Base-by-base conservation (phyloP, 2,113 vertebrate genomes). In the Chinchilla lanigera region DNA sequence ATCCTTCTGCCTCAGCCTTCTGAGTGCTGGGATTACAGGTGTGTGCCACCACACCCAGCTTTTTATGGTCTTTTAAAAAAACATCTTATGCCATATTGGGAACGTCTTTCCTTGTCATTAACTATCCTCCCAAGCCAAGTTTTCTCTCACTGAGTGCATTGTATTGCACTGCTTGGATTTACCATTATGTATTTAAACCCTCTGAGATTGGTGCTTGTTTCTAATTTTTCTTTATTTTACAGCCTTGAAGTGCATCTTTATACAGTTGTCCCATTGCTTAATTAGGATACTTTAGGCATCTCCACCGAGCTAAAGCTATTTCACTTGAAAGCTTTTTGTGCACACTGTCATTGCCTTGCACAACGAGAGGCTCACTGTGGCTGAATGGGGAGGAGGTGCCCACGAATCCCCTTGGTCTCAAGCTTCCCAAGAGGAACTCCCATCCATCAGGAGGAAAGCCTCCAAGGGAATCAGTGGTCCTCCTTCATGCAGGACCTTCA, bases 351-450 rank as follows among this genome's bases (percentile, higher is more conserved):
- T 7, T 0, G 22, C 30, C 35, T 93, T 69, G 41, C 33, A 16
- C 33, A 22, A 24, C 1, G 33, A 24, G 63, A 78, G 41, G 6
- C 38, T 17, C 92, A 33, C 0, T 44, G 41, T 7, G 41, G 80
- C 19, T 41, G 47, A 60, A 28, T 2, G 24, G 63, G 35, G 16
- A 22, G 33, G 3, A 0, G 35, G 67, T 78, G n/a, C 77, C 73
- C 8, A 8, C 6, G 6, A 75, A 30, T 7, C 71, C 7, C 1
- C 12, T 47, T 17, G 26, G 30, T 80, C 65, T 63, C 9, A 5
- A 52, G 61, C 17, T 88, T 96, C 92, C 86, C 61, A 7, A 61
- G 84, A 83, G 54, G 20, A 89, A 19, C 24, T 91, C 78, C 67
- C n/a, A 58, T 63, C 52, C 71, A 17, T 0, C 22, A 50, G 22